Conservation (phyloP, 2,888 invertebrate genomes). For the Cataglyphis cursor region DNA sequence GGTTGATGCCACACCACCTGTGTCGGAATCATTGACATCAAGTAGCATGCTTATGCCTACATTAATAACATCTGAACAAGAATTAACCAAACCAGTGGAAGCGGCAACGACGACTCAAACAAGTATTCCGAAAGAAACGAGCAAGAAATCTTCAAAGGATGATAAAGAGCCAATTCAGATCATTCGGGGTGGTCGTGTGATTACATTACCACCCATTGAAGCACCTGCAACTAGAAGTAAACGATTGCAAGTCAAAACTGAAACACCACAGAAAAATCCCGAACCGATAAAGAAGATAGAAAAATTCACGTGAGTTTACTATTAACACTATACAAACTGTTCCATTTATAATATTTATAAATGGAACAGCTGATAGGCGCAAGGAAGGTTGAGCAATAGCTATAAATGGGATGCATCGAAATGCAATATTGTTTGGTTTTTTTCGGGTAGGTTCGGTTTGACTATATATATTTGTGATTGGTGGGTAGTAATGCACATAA, state of each 20-base stretch:
- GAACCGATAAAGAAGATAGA: slow-evolving; percentile 72
- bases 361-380: too few species aligned
- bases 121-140: slow-evolving; percentile 77
- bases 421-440: too few species aligned
- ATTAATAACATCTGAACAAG: slow-evolving; percentile 58
- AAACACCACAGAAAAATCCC: slow-evolving; percentile 63
- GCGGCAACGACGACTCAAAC: slow-evolving; percentile 9
- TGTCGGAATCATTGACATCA: slow-evolving; percentile 63
- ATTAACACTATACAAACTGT: not conserved
- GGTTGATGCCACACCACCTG: slow-evolving; percentile 70
- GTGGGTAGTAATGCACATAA: too few species aligned
- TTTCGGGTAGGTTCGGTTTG: too few species aligned
- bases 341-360: too few species aligned
- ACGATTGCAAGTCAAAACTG: slow-evolving; percentile 86
- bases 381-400: too few species aligned
- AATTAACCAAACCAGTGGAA: slow-evolving; percentile 36
- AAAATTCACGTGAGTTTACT: slow-evolving; percentile 59
- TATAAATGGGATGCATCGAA: too few species aligned
- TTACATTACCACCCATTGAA: slow-evolving; percentile 93
- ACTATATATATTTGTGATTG: not conserved
- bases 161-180: slow-evolving; percentile 91
- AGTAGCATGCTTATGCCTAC: slow-evolving; percentile 53
- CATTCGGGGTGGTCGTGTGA: slow-evolving; percentile 92
- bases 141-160: slow-evolving; percentile 80
- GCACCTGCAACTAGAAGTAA: slow-evolving; percentile 94